phyloP scores from a whole-genome alignment of 1,140 invertebrate genomes.

The Drosophila arizonae region DNA sequence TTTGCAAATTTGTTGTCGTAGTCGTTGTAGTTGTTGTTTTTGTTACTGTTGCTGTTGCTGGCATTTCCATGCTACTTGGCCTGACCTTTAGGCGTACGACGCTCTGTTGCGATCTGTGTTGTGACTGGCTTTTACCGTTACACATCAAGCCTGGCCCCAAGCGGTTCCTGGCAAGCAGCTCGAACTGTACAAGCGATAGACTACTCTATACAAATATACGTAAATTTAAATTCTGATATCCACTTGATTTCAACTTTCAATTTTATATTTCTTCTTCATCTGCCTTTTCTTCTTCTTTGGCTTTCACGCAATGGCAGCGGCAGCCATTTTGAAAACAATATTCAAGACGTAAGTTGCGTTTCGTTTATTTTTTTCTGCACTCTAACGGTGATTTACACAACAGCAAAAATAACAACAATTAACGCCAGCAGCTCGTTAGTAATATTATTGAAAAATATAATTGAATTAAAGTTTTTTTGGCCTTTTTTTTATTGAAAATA shows the following conservation, averaged over 20 bases:
- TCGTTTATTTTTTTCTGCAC: constrained; percentile 17
- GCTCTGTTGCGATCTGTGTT: constrained; percentile 45
- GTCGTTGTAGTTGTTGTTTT: constrained; percentile 35
- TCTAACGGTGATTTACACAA: constrained; percentile 4
- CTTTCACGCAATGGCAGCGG: constrained; percentile 41
- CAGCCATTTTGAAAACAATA: constrained; percentile 52
- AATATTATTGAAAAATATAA: constrained; percentile 33
- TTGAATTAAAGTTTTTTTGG: constrained; percentile 32
- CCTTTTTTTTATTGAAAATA: constrained; percentile 16
- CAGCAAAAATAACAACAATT: constrained; percentile 12
- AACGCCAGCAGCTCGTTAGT: constrained; percentile 18
- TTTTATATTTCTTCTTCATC: constrained; percentile 19
- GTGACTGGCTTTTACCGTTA: constrained; percentile 71
- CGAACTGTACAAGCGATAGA: constrained; percentile 16
- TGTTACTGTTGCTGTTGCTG: constrained; percentile 46
- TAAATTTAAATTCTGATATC: background rate
- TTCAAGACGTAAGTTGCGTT: constrained; percentile 22
- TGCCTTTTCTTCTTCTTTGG: constrained; percentile 17
- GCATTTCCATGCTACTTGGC: constrained; percentile 61
- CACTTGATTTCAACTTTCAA: constrained; percentile 5
- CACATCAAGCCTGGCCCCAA: constrained; percentile 43
- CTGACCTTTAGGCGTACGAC: constrained; percentile 73
- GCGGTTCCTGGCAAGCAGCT: constrained; percentile 57
- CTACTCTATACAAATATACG: background rate
- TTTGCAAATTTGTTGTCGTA: constrained; percentile 67